These are phyloP conservation scores for Drosophila paracracens DNA, from an alignment of 2,888 invertebrate species.

Conservation along the genomic window DNA sequence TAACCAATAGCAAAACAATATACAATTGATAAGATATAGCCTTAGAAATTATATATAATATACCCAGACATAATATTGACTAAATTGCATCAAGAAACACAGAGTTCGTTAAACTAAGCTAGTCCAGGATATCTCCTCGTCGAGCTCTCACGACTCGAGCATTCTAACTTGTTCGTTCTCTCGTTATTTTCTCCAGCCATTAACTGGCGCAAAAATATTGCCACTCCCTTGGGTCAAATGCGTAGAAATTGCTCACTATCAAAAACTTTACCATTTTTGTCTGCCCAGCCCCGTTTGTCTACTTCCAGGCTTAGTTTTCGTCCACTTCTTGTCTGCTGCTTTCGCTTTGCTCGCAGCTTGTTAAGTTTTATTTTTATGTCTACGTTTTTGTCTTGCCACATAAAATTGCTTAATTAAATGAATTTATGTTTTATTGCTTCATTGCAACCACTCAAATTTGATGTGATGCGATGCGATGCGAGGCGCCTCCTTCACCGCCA, in stretches of 20 bases:
- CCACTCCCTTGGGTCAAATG: conserved; percentile 69
- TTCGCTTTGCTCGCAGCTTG: conserved; percentile 31
- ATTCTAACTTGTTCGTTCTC: not conserved
- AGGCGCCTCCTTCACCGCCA: conserved; percentile 12
- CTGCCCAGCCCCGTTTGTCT: not conserved
- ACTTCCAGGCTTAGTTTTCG: not conserved
- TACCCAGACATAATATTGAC: not conserved
- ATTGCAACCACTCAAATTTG: conserved; percentile 60
- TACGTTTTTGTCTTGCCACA: conserved; percentile 50
- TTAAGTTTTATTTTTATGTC: conserved; percentile 61
- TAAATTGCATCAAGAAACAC: not conserved
- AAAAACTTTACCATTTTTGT: conserved; percentile 34
- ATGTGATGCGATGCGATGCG: conserved; percentile 5
- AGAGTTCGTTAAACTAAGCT: not conserved
- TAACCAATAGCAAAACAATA: not conserved
- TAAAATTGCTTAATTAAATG: conserved; percentile 77
- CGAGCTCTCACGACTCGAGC: not conserved
- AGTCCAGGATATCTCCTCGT: not conserved
- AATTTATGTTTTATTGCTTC: conserved; percentile 71
- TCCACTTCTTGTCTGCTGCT: not conserved
- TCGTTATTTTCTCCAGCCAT: conserved; percentile 39
- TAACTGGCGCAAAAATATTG: conserved; percentile 60
- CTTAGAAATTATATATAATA: not conserved
- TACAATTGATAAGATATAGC: not conserved
- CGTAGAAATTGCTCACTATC: conserved; percentile 70